phyloP scores from a whole-genome alignment of 64 coral and sea anemone species.

The Catalaphyllia jardinei region DNA sequence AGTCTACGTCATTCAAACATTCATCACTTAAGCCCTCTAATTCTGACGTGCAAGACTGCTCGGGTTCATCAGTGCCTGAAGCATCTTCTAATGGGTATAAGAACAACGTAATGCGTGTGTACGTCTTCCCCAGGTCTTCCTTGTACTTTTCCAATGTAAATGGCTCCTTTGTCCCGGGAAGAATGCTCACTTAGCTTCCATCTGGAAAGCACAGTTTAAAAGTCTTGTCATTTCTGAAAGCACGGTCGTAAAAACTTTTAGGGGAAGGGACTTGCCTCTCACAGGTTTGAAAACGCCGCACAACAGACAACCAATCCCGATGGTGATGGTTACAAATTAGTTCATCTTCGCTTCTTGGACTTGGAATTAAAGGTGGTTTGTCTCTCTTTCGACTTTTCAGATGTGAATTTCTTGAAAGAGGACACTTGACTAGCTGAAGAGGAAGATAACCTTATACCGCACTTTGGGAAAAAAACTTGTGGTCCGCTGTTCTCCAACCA shows the following conservation, averaged over 20 bases:
- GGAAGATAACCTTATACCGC: slow-evolving; percentile 50
- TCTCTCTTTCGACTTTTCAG: slow-evolving; percentile 64
- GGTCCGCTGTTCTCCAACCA: slow-evolving; percentile 18
- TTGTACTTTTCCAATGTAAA: slow-evolving; percentile 72
- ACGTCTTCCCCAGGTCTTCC: too few species aligned
- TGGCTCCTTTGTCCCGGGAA: slow-evolving; percentile 14
- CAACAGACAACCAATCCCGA: slow-evolving; percentile 45
- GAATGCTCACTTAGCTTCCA: slow-evolving; percentile 45
- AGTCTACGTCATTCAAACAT: slow-evolving; percentile 48
- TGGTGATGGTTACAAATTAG: slow-evolving; percentile 67
- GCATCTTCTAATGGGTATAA: too few species aligned
- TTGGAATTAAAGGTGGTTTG: slow-evolving; percentile 53
- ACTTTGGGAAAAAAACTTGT: slow-evolving; percentile 74
- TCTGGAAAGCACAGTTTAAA: slow-evolving; percentile 67
- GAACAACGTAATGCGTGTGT: too few species aligned
- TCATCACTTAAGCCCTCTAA: slow-evolving; percentile 23
- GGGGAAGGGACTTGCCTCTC: slow-evolving; percentile 52
- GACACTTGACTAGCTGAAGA: slow-evolving; percentile 61
- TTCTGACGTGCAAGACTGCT: slow-evolving; percentile 13
- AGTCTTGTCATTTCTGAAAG: slow-evolving; percentile 56
- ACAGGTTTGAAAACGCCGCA: slow-evolving; percentile 51
- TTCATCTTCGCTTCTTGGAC: slow-evolving; percentile 63
- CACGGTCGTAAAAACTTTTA: slow-evolving; percentile 47
- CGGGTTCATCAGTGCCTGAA: slow-evolving; percentile 39
- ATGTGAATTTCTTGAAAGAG: slow-evolving; percentile 41